These are phyloP conservation scores for Doris montereyensis DNA, from an alignment of 2,888 invertebrate genomes.

Conservation along the genomic window DNA sequence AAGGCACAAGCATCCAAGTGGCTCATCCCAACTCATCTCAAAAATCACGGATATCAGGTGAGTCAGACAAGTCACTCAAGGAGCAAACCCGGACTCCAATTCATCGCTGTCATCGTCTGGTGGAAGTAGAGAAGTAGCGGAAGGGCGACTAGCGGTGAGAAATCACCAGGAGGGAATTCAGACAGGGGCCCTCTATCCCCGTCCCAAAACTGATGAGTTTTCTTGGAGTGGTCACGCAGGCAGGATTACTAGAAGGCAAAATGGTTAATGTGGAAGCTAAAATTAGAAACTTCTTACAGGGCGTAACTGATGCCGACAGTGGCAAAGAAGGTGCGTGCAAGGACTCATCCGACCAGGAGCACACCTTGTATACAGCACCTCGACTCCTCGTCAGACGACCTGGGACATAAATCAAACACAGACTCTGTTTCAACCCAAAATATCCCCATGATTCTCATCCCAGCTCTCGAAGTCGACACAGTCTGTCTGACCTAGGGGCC, in stretches of 20 bases:
- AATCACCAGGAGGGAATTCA: constrained; percentile 14
- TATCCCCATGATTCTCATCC: constrained; percentile 31
- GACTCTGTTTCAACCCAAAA: constrained; percentile 43
- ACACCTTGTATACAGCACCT: constrained; percentile 38
- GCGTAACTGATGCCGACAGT: background rate
- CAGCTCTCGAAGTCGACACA: constrained; percentile 50
- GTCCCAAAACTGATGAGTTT: background rate
- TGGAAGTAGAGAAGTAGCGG: constrained; percentile 1
- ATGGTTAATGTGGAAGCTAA: constrained; percentile 26
- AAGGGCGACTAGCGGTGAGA: background rate
- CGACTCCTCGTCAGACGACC: background rate
- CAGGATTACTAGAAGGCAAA: constrained; percentile 25
- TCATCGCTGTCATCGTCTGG: background rate
- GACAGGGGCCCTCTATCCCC: background rate
- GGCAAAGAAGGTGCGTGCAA: background rate
- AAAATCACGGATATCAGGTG: constrained; percentile 24
- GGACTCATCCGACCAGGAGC: constrained; percentile 36
- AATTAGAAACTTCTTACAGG: constrained; percentile 23
- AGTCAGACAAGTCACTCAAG: constrained; percentile 27
- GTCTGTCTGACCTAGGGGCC: constrained; percentile 57
- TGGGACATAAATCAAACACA: background rate
- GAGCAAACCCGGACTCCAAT: constrained; percentile 23
- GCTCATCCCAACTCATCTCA: constrained; percentile 23
- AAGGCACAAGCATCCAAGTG: constrained; percentile 31
- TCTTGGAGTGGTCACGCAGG: background rate